Percentiles rank a stretch among this genome's conserved stretches.
phyloP scores from a whole-genome alignment of 1,140 invertebrate species.

The Vanessa atalanta region DNA sequence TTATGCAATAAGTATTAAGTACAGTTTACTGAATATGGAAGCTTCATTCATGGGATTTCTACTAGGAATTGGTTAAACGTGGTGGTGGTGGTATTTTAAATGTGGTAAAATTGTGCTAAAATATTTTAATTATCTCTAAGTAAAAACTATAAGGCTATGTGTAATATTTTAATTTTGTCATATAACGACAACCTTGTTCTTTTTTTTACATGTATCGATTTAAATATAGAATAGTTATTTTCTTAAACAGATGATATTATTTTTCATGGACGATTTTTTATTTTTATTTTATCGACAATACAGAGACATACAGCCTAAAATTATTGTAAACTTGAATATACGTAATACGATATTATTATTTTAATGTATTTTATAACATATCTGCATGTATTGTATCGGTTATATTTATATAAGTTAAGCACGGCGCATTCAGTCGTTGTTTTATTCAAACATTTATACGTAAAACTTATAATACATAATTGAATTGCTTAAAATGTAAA shows the following conservation, averaged over 20 bases:
- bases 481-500: constrained; percentile 25
- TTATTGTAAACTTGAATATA: neutral
- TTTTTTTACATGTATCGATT: neutral
- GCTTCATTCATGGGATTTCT: neutral
- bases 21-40: constrained; percentile 7
- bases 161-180: neutral
- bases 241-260: too few relatives aligned
- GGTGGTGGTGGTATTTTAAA: neutral
- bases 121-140: neutral
- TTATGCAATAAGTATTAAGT: constrained; percentile 5
- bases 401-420: neutral
- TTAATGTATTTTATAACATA: neutral
- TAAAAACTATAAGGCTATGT: neutral
- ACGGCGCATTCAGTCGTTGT: too few relatives aligned
- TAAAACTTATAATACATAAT: neutral
- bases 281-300: neutral
- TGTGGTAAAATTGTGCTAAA: neutral
- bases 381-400: neutral
- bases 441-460: too few relatives aligned
- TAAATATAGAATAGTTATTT: too few relatives aligned
- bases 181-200: neutral
- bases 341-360: neutral
- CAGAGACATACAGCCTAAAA: too few relatives aligned
- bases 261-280: neutral
- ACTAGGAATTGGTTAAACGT: constrained; percentile 2